phyloP scores from a whole-genome alignment of 53 echinoderm and acorn worm species.

The Arbacia lixula region DNA sequence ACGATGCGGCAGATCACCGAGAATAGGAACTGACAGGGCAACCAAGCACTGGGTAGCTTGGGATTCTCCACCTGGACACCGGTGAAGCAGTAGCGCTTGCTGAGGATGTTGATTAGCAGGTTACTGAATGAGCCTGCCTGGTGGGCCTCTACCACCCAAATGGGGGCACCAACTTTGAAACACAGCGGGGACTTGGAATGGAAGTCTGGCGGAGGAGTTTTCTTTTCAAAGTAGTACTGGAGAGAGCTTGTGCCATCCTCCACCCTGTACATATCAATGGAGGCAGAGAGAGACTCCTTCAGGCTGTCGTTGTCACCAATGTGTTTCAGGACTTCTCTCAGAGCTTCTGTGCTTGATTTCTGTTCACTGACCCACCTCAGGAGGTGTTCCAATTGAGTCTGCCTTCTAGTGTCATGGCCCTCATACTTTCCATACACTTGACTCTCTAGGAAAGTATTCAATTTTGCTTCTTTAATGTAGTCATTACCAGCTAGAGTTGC shows the following conservation, averaged over 20 bases:
- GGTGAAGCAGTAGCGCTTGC: conserved; percentile 61
- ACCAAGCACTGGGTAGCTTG: conserved; percentile 39
- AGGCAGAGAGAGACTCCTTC: conserved; percentile 44
- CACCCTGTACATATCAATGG: conserved; percentile 64
- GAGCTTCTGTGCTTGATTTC: conserved; percentile 41
- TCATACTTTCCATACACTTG: conserved; percentile 46
- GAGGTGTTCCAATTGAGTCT: conserved; percentile 20
- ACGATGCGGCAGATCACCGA: conserved; percentile 14
- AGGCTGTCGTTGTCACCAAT: conserved; percentile 7
- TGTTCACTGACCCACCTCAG: conserved; percentile 34
- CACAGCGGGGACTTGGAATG: conserved; percentile 15
- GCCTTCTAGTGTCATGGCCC: conserved; percentile 17
- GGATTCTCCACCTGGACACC: conserved; percentile 65
- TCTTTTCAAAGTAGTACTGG: conserved; percentile 38
- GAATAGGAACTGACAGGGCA: conserved; percentile 28
- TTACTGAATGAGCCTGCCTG: conserved; percentile 48
- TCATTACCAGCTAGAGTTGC: conserved; percentile 89
- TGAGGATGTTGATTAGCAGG: conserved; percentile 64
- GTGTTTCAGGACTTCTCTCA: conserved; percentile 56
- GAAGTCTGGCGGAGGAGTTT: conserved; percentile 21
- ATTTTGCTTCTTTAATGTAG: conserved; percentile 60
- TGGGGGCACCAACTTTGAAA: conserved; percentile 21
- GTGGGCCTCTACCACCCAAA: conserved; percentile 63
- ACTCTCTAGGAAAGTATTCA: conserved; percentile 38
- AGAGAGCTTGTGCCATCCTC: conserved; percentile 25